Evolutionary conservation across 2,888 invertebrate species (phyloP).

Genomic region (Buathra laborator): DNA sequence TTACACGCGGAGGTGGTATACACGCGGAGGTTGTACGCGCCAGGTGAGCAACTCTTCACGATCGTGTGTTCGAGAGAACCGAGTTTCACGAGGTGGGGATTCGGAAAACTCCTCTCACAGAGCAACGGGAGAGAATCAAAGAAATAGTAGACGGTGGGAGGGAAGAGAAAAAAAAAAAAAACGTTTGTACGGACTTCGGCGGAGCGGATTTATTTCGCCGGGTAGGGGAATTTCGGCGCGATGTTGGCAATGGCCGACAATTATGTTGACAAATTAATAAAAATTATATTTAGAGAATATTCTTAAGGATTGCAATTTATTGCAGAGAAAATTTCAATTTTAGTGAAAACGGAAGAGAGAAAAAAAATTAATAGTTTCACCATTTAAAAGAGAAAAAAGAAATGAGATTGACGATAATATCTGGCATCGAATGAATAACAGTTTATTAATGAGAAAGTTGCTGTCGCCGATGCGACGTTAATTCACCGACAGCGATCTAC

Average conservation of each 20-base stretch:
- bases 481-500: slow-evolving; percentile 44
- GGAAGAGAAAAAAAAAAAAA: not conserved
- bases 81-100: not conserved
- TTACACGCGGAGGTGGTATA: slow-evolving; percentile 54
- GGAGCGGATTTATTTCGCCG: too few species aligned
- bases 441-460: slow-evolving; percentile 70
- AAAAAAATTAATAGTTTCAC: not conserved
- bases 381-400: too few species aligned
- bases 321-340: not conserved
- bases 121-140: too few species aligned
- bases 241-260: too few species aligned
- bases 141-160: not conserved
- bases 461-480: slow-evolving; percentile 34
- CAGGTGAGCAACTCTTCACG: slow-evolving; percentile 54
- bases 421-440: slow-evolving; percentile 49
- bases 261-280: not conserved
- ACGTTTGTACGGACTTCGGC: not conserved
- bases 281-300: slow-evolving; percentile 20
- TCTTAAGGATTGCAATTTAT: too few species aligned
- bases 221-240: too few species aligned
- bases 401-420: too few species aligned
- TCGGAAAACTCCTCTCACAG: not conserved
- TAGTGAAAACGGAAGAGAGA: not conserved
- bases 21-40: slow-evolving; percentile 38
- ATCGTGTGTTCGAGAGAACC: not conserved